Evolutionary conservation across 2,797 vertebrate species (phyloP).

Genomic region (Tolypeutes matacus): DNA sequence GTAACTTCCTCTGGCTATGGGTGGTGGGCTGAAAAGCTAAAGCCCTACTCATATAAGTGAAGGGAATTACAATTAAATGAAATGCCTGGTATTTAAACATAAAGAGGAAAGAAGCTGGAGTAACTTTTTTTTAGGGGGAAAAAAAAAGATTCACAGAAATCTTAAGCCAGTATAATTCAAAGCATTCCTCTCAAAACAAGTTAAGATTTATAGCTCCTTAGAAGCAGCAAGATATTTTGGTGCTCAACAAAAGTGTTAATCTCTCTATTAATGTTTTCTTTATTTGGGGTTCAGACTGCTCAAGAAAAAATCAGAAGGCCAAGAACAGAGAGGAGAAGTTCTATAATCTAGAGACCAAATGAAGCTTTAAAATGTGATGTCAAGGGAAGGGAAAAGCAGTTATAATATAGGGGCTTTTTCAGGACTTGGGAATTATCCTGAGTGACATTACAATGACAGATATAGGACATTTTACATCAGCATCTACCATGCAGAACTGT

Average conservation of each 20-base stretch:
- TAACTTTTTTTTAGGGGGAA: background rate
- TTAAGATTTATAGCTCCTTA: background rate
- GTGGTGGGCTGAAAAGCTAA: background rate
- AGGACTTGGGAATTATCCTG: too few species aligned
- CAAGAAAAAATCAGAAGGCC: background rate
- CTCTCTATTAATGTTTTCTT: background rate
- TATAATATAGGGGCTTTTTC: too few species aligned
- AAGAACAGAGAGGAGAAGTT: background rate
- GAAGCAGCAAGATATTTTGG: background rate
- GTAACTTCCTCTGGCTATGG: background rate
- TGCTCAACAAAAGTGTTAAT: background rate
- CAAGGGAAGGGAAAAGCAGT: too few species aligned
- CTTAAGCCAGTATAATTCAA: background rate
- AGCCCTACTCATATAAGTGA: background rate
- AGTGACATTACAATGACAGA: too few species aligned
- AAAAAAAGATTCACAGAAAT: conserved; percentile 19
- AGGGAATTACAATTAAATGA: background rate
- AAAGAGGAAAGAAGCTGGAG: conserved; percentile 20
- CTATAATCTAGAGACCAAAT: background rate
- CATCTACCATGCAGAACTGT: too few species aligned
- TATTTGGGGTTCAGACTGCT: background rate
- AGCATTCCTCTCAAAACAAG: background rate
- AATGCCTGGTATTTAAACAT: background rate
- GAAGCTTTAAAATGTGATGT: background rate
- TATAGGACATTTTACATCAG: too few species aligned